Base-by-base conservation (phyloP, 1,140 invertebrate genomes). In the Bombus confusus region DNA sequence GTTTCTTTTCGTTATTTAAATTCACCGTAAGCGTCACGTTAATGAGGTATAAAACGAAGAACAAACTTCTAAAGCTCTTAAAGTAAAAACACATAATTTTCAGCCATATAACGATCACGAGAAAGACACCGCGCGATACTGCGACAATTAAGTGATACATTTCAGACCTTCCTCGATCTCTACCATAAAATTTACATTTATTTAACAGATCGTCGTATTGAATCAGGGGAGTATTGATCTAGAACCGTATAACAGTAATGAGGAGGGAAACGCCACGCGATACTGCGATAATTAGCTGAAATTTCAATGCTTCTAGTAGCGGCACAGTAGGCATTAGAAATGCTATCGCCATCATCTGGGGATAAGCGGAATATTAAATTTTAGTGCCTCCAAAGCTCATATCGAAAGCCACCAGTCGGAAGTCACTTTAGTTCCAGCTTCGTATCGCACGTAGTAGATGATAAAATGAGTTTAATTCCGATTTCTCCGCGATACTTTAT, bases 321-420 rank as follows among this genome's bases (percentile, higher is more conserved):
- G 13, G 41, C n/a, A 41, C 18, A 59, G 34, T 34, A 43, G 64
- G 41, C 69, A 80, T 88, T 89, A 69, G 80, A 37, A 83, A 73
- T 59, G 88, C 66, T 83, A 86, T 83, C 52, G 75, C 78, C 62
- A 86, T 81, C 68, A 47, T 85, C 43, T 66, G 64, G 41, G 78
- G 52, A 85, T 47, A 59, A 31, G 52, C 28, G 71, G 80, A 71
- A 86, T 80, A 87, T 90, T 86, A 90, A 91, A 91, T 91, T 91
- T 91, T 88, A 91, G 80, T 69, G 76, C 75, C 86, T 78, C 79
- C 79, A 89, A 68, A 73, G 87, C 84, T 77, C 68, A 75, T 86
- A 87, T 89, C 82, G 83, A 87, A 68, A 74, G 73, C 73, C 75
- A 69, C 10, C 39, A 12, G 37, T 43, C 69, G 43, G 64, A 86